Conservation (phyloP, 2,888 invertebrate genomes). For the Orthosia gothica region DNA sequence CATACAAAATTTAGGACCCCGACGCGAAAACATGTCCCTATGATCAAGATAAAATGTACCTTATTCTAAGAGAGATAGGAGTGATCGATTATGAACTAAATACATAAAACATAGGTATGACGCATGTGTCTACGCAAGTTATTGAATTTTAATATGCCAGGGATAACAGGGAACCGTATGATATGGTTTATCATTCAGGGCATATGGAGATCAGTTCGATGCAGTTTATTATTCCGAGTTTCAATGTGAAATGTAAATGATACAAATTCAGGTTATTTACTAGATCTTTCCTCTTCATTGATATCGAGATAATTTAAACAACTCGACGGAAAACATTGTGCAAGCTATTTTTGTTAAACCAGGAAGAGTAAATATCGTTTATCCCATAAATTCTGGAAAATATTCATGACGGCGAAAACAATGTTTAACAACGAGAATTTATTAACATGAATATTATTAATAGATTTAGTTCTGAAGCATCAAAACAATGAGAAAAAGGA, state of each 20-base stretch:
- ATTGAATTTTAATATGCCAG: conserved; percentile 85
- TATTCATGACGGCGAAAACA: conserved; percentile 3
- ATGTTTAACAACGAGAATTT: background rate
- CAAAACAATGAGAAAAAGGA: background rate
- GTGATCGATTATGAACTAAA: conserved; percentile 71
- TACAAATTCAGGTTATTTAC: conserved; percentile 37
- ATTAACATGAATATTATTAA: background rate
- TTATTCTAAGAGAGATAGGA: conserved; percentile 73
- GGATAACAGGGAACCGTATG: conserved; percentile 68
- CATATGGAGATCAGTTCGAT: conserved; percentile 51
- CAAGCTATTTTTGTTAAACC: background rate
- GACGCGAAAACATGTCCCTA: conserved; percentile 69
- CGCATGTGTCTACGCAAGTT: conserved; percentile 81
- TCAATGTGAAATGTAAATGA: conserved; percentile 45
- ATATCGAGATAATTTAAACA: background rate
- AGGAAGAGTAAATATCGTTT: background rate
- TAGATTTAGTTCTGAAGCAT: background rate
- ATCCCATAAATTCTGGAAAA: conserved; percentile 1
- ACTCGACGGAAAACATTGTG: background rate
- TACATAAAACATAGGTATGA: conserved; percentile 87
- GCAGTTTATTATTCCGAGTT: conserved; percentile 59
- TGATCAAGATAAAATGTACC: conserved; percentile 69
- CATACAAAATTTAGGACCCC: conserved; percentile 76
- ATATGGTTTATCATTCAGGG: conserved; percentile 66
- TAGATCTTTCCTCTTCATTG: conserved; percentile 21